Percentiles rank a stretch among this genome's conserved stretches.
Evolutionary conservation across 2,797 vertebrate genomes (phyloP).

Genomic region (Hipposideros larvatus): DNA sequence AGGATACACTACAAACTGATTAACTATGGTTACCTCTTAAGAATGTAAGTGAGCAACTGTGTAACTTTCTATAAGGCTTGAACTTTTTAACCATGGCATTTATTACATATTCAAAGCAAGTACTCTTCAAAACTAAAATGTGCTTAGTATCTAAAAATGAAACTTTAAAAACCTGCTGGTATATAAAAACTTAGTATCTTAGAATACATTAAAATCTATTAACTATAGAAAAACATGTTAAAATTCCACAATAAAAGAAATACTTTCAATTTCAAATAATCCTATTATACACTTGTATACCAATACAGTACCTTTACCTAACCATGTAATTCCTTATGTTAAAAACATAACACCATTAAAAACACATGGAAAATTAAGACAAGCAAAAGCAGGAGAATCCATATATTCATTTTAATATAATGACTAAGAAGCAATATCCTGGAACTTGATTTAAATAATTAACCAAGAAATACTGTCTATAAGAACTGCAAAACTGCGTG

Average conservation of each 20-base stretch:
- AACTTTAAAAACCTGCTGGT: neutral
- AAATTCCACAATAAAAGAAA: slow-evolving; percentile 49
- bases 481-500: slow-evolving; percentile 26
- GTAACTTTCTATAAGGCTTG: neutral
- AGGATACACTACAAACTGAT: slow-evolving; percentile 37
- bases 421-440: neutral
- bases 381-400: neutral
- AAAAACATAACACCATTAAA: slow-evolving; percentile 46
- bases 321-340: neutral
- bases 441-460: slow-evolving; percentile 56
- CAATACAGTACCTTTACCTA: neutral
- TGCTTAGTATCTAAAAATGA: slow-evolving; percentile 41
- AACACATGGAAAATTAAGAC: neutral
- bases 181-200: slow-evolving; percentile 33
- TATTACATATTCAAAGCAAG: slow-evolving; percentile 46
- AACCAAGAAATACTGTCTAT: neutral
- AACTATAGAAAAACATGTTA: slow-evolving; percentile 16
- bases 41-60: neutral
- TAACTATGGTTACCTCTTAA: neutral
- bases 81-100: slow-evolving; percentile 41
- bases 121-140: slow-evolving; percentile 62
- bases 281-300: no score
- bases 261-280: slow-evolving; percentile 3
- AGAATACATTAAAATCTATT: neutral
- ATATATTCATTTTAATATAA: slow-evolving; percentile 34